Conservation (phyloP, 2,113 vertebrate species). For the Pterophyllum scalare region DNA sequence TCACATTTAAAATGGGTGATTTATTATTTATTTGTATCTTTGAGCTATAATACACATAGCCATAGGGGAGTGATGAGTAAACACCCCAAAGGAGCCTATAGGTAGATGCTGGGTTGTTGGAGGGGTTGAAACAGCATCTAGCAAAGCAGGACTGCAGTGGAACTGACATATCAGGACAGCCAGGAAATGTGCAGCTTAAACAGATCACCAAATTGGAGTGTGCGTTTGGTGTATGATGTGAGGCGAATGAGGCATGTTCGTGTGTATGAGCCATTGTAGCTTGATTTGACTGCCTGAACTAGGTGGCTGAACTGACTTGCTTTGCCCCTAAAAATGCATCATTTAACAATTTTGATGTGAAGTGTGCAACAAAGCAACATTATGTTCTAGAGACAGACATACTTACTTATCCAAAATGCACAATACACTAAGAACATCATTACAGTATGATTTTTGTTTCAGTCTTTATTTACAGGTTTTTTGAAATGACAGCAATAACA, state of each 20-base stretch:
- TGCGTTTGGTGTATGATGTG: not conserved
- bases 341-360: slow-evolving; percentile 3
- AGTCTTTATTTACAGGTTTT: not conserved
- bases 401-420: not conserved
- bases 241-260: not conserved
- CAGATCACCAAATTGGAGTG: not conserved
- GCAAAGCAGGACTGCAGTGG: not conserved
- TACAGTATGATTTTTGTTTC: not conserved
- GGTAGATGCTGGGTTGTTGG: not conserved
- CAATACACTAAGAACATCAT: not conserved
- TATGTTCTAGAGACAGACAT: not conserved
- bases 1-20: not conserved
- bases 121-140: not conserved
- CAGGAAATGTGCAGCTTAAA: not conserved
- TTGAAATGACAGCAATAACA: not conserved
- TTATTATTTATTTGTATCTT: not conserved
- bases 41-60: not conserved
- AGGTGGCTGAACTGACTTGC: not conserved
- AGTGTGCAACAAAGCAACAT: not conserved
- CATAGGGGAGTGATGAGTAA: not conserved
- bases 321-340: not conserved
- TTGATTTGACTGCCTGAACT: not conserved
- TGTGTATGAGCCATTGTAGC: not conserved
- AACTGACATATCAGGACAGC: not conserved
- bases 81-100: not conserved